These are phyloP conservation scores for Zaprionus ghesquierei DNA, from an alignment of 1,140 invertebrate genomes.

Conservation along the genomic window DNA sequence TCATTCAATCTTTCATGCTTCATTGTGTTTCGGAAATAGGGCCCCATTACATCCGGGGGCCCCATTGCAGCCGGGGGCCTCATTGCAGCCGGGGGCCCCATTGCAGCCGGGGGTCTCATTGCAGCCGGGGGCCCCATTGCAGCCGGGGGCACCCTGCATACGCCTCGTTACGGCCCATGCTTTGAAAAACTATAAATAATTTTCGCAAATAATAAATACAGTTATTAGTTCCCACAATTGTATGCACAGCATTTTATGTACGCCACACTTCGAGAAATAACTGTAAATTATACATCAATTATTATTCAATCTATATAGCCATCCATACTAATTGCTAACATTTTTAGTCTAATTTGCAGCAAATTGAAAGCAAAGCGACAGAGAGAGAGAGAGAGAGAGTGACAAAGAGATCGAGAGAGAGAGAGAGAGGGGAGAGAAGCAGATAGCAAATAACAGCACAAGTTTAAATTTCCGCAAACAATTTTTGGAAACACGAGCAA, in stretches of 20 bases:
- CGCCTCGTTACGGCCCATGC: no score
- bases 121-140: no score
- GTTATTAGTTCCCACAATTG: slow-evolving; percentile 1
- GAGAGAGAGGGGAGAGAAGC: slow-evolving; percentile 32
- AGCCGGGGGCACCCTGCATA: no score
- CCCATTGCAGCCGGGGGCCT: no score
- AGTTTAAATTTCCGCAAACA: slow-evolving; percentile 18
- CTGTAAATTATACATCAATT: slow-evolving; percentile 28
- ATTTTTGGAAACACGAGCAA: slow-evolving; percentile 18
- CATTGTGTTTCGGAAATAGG: no score
- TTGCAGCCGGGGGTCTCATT: no score
- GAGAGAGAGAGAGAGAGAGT: slow-evolving; percentile 6
- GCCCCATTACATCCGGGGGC: no score
- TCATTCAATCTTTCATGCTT: no score
- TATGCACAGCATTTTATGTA: not conserved
- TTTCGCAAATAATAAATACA: not conserved
- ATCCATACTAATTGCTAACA: slow-evolving; percentile 27
- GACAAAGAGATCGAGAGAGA: no score
- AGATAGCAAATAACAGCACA: slow-evolving; percentile 6
- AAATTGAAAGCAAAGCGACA: slow-evolving; percentile 47
- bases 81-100: no score
- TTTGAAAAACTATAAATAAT: no score
- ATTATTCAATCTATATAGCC: slow-evolving; percentile 36
- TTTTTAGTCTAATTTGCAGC: slow-evolving; percentile 53
- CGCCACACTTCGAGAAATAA: not conserved